Base-by-base conservation (phyloP, 2,113 vertebrate genomes). In the Lasiurus cinereus region DNA sequence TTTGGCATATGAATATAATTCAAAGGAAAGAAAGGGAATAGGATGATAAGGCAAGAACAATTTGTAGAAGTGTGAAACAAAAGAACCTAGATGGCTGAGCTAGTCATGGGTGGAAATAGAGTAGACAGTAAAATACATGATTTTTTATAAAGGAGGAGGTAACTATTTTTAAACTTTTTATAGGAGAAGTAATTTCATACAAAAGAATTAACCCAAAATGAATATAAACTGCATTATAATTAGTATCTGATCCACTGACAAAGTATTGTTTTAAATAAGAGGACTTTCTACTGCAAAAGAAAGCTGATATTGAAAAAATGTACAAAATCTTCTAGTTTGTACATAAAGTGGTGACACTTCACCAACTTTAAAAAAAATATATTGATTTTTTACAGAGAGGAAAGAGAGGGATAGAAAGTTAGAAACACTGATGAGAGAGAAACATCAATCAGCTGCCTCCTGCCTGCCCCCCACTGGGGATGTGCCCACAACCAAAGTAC, bases 331-430 rank as follows among this genome's bases (percentile, higher is more conserved):
- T 90, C 12, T n/a, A 70, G 16, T 70, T 66, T 62, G 3, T 52
- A 80, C 27, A 96, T 7, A 50, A 67, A 76, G 46, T 73, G 31
- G 83, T 74, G 76, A 98, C 91, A 82, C n/a, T 96, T 88, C 94
- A 97, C n/a, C n/a, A n/a, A n/a, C n/a, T n/a, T n/a, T n/a, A n/a
- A n/a, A n/a, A n/a, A n/a, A n/a, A n/a, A n/a, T n/a, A n/a, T n/a
- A n/a, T n/a, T n/a, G n/a, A n/a, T n/a, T n/a, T n/a, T n/a, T n/a
- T n/a, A n/a, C n/a, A n/a, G n/a, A n/a, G n/a, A 39, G 39, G 39
- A 39, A 39, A 39, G 39, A 39, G 39, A 39, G 39, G 39, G 39
- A 39, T 39, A 39, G 39, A 39, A 39, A 39, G 39, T 39, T 39
- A 39, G 39, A 39, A 39, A 39, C 39, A 39, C 39, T 39, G 39